Conservation (phyloP, 2,113 vertebrate species). For the Crotalus helleri region DNA sequence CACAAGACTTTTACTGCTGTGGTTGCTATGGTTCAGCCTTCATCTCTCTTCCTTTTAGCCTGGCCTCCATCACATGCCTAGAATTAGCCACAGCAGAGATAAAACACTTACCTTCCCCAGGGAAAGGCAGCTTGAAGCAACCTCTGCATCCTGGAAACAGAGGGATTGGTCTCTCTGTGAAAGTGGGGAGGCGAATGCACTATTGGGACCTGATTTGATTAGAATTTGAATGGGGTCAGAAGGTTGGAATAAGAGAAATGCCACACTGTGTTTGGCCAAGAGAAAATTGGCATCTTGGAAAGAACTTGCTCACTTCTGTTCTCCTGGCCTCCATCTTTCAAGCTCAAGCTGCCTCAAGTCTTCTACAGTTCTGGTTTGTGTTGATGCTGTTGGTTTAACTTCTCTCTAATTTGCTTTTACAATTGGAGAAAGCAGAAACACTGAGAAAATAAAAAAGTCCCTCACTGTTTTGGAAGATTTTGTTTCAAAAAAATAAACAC, state of each 20-base stretch:
- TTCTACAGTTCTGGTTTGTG: neutral
- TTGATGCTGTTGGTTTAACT: neutral
- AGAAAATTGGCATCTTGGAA: too few species aligned
- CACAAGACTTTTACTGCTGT: neutral
- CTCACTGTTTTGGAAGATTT: neutral
- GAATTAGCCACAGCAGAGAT: neutral
- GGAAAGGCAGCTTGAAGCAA: rapidly evolving
- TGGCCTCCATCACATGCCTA: neutral
- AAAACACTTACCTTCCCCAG: neutral
- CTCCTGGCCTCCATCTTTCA: neutral
- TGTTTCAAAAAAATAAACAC: neutral
- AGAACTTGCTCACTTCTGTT: neutral
- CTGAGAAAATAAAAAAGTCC: neutral
- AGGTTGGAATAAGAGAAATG: neutral
- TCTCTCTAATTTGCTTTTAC: neutral
- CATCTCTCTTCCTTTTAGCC: neutral
- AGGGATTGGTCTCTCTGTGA: neutral
- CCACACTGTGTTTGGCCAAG: rapidly evolving
- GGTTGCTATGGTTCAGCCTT: neutral
- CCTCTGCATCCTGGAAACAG: rapidly evolving
- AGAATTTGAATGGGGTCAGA: constrained; percentile 22
- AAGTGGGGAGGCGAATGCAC: neutral
- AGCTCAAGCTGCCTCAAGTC: neutral
- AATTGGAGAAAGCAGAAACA: neutral
- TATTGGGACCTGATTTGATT: constrained; percentile 27